Evolutionary conservation across 2,888 invertebrate genomes (phyloP).

Genomic region (Melipona beecheii): DNA sequence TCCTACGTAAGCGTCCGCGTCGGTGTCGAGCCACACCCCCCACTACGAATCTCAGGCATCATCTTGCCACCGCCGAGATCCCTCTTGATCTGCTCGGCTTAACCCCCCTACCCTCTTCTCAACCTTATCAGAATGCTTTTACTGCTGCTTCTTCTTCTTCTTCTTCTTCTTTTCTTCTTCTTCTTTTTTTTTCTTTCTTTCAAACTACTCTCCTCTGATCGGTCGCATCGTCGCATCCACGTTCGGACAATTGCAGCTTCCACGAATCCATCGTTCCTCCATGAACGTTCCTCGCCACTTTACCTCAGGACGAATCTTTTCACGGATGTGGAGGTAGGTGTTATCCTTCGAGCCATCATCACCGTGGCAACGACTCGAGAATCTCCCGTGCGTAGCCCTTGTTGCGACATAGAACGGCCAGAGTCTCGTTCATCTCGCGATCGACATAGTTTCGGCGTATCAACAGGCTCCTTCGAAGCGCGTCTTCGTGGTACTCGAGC

Average conservation of each 20-base stretch:
- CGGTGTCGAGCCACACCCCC: constrained; percentile 53
- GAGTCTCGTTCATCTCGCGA: neutral
- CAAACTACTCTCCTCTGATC: too few relatives aligned
- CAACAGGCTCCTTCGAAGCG: constrained; percentile 47
- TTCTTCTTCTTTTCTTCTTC: too few relatives aligned
- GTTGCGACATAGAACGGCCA: too few relatives aligned
- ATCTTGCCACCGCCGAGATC: constrained; percentile 32
- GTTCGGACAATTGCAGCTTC: too few relatives aligned
- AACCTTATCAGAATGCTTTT: neutral
- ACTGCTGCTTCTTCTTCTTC: too few relatives aligned
- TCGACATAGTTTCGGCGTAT: constrained; percentile 24
- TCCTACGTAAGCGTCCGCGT: constrained; percentile 64
- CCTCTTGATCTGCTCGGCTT: constrained; percentile 18
- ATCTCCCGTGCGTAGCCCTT: neutral
- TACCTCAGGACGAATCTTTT: neutral
- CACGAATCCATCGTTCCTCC: neutral
- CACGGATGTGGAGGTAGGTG: neutral
- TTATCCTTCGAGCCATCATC: neutral
- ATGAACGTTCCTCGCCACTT: neutral
- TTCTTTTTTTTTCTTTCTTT: neutral
- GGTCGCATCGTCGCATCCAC: neutral
- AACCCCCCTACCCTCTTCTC: neutral
- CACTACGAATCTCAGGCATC: constrained; percentile 35
- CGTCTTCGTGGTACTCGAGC: constrained; percentile 13
- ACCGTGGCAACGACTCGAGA: neutral